Percentiles rank a stretch among this genome's conserved stretches.
These are phyloP conservation scores for Sceloporus tristichus DNA, from an alignment of 2,113 vertebrate species.

Conservation along the genomic window DNA sequence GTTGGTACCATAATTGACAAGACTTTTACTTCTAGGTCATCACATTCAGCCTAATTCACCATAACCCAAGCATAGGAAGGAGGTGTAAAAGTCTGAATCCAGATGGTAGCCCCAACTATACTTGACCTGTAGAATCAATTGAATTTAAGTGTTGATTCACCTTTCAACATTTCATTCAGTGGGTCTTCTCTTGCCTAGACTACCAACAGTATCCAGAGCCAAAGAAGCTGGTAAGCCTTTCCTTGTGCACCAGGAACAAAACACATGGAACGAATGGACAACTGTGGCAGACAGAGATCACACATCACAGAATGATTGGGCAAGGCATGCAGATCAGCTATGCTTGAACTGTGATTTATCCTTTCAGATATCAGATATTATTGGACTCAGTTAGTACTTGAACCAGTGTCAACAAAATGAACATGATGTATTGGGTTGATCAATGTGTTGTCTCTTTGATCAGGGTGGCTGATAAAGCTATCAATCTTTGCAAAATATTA, in stretches of 20 bases:
- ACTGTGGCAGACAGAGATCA: neutral
- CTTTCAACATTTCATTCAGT: too few species aligned
- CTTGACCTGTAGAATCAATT: too few species aligned
- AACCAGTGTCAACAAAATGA: neutral
- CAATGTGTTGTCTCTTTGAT: neutral
- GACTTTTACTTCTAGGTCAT: neutral
- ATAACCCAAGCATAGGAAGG: too few species aligned
- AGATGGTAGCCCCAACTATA: too few species aligned
- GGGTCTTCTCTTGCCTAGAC: too few species aligned
- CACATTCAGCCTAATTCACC: slow-evolving; percentile 25
- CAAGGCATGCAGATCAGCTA: neutral
- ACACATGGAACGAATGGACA: neutral
- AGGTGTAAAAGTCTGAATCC: too few species aligned
- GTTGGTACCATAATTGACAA: neutral
- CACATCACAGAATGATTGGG: neutral
- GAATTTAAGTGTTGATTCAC: too few species aligned
- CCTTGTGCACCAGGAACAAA: neutral
- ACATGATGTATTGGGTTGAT: neutral
- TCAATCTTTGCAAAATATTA: too few species aligned
- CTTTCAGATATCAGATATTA: neutral
- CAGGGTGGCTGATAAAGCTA: neutral
- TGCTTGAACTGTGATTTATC: neutral
- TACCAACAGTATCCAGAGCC: too few species aligned
- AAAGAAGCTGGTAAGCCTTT: too few species aligned
- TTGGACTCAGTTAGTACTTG: neutral